Base-by-base conservation (phyloP, 1,140 invertebrate genomes). In the Drosophila kikkawai region DNA sequence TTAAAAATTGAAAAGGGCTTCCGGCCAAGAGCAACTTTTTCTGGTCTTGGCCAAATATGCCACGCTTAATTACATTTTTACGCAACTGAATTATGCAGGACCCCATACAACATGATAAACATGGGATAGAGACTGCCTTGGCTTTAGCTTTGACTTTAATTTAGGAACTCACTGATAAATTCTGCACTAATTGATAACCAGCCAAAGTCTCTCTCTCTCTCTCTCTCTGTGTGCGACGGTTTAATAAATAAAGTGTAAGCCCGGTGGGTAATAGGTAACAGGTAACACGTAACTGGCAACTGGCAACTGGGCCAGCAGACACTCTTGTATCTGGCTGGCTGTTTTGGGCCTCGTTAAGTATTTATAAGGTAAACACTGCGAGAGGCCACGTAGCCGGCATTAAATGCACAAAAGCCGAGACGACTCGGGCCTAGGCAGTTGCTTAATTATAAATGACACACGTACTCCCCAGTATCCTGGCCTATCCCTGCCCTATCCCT, bases 381-480 rank as follows among this genome's bases (percentile, higher is more conserved):
- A 75, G 37, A 64, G 50, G 58, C 70, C 79, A 86, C 82, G 80
- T 77, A 87, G 84, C 50, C 22, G 48, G 84, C 80, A 88, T 87
- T 87, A 87, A 84, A 76, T 82, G 84, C 80, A 87, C 71, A 87
- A 83, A 88, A 80, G 80, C 77, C 61, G 71, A 74, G 70, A 70
- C 75, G 74, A 77, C 81, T 90, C 84, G 70, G 83, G 86, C 81
- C 75, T 76, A 85, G 66, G 67, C 74, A 85, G 67, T 90, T 85
- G 81, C 85, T 90, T 90, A 90, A 90, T 90, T 90, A 90, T 90
- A 90, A 90, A 90, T 90, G 85, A 90, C 85, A 88, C 84, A 88
- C 85, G 84, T 88, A 76, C 51, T 47, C 36, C 36, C 39, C 59
- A 1, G 48, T 76, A 41, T 56, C 70, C 60, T 50, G 42, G 63